phyloP scores from a whole-genome alignment of 2,113 vertebrate genomes.

The Grammomys dolichurus region DNA sequence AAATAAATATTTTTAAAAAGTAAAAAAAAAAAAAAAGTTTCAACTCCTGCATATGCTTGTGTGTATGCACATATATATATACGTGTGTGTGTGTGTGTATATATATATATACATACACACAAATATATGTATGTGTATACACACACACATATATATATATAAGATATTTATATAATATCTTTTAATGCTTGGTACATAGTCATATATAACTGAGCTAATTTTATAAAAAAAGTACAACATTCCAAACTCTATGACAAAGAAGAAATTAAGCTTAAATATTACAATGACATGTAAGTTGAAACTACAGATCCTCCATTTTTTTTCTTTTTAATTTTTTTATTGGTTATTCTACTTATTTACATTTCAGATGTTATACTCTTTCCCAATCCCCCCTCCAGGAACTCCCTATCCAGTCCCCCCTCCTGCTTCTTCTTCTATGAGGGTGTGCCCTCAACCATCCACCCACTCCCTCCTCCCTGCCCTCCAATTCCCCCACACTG shows the following conservation, averaged over 20 bases:
- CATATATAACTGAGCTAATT: constrained; percentile 11
- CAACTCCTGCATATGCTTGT: not conserved
- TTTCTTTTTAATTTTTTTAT: too few relatives aligned
- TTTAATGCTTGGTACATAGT: not conserved
- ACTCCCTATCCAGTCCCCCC: too few relatives aligned
- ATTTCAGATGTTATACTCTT: too few relatives aligned
- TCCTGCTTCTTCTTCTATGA: too few relatives aligned
- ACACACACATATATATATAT: not conserved
- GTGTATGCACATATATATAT: not conserved
- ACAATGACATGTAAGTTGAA: constrained; percentile 21
- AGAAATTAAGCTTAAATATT: not conserved
- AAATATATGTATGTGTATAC: too few relatives aligned
- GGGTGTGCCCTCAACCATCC: too few relatives aligned
- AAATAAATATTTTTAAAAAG: not conserved
- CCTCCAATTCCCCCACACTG: too few relatives aligned
- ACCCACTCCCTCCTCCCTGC: too few relatives aligned
- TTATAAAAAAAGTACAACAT: constrained; percentile 43
- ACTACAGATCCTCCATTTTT: constrained; percentile 24
- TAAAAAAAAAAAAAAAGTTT: not conserved
- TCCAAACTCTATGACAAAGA: not conserved
- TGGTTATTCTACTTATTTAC: too few relatives aligned
- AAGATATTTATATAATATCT: too few relatives aligned
- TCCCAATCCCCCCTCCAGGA: too few relatives aligned
- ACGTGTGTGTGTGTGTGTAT: not conserved
- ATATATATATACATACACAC: too few relatives aligned